Conservation (phyloP, 2,113 vertebrate genomes). For the Dasyurus viverrinus region DNA sequence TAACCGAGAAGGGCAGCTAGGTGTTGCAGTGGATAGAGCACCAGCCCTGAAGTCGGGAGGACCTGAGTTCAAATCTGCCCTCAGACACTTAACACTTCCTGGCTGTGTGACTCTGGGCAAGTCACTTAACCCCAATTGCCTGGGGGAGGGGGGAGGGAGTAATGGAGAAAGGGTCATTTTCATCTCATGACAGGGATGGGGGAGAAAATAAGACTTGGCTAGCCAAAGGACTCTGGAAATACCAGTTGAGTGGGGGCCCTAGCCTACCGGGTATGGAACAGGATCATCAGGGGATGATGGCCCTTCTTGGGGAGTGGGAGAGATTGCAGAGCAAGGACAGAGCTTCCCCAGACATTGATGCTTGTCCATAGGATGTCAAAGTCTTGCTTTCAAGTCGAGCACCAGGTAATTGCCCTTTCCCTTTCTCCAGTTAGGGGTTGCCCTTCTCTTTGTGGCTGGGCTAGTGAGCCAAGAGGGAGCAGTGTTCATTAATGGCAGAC, state of each 20-base stretch:
- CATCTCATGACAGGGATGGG: neutral
- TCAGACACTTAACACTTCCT: no score
- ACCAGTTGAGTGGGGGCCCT: neutral
- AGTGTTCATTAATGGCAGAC: neutral
- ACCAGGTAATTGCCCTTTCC: neutral
- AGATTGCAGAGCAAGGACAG: neutral
- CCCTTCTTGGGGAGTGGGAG: neutral
- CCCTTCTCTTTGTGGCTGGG: neutral
- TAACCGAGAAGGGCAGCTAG: neutral
- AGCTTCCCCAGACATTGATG: neutral
- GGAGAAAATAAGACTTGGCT: neutral
- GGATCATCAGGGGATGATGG: neutral
- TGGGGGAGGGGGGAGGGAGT: fast-evolving
- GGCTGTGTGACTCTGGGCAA: no score
- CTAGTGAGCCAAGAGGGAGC: neutral
- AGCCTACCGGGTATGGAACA: neutral
- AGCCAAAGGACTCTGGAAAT: neutral
- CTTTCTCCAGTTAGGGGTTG: neutral
- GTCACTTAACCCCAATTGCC: no score
- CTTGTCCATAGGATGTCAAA: neutral
- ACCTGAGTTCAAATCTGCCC: no score
- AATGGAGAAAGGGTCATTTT: neutral
- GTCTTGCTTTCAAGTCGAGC: neutral
- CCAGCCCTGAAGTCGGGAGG: no score
- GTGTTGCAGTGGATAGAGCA: no score